Conservation (phyloP, 2,113 vertebrate genomes). For the Otocyon megalotis region DNA sequence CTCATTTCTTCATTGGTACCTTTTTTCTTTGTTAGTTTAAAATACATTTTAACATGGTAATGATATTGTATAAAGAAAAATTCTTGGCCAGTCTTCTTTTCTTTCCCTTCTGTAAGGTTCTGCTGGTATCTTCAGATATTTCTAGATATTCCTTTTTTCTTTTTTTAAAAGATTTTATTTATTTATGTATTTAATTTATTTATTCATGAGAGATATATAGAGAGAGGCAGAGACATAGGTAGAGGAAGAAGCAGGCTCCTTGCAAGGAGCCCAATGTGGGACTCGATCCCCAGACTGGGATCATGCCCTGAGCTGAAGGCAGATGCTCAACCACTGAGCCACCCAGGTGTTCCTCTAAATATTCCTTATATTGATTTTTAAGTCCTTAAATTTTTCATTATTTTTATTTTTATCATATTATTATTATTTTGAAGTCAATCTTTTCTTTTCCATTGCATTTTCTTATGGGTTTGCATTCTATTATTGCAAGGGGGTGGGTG, state of each 20-base stretch:
- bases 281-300: too few relatives aligned
- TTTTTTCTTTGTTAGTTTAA: background rate
- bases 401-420: background rate
- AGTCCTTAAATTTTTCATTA: background rate
- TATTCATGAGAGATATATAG: too few relatives aligned
- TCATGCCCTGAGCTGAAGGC: too few relatives aligned
- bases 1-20: background rate
- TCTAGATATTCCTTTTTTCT: background rate
- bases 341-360: too few relatives aligned
- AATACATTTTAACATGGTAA: background rate
- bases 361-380: background rate
- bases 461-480: background rate
- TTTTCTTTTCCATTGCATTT: background rate
- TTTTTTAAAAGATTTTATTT: too few relatives aligned
- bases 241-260: too few relatives aligned
- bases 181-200: too few relatives aligned
- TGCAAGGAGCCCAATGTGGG: too few relatives aligned
- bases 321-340: too few relatives aligned
- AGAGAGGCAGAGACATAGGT: too few relatives aligned
- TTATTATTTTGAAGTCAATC: background rate
- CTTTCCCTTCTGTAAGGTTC: background rate
- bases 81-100: background rate
- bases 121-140: background rate
- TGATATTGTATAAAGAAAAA: background rate
- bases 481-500: accelerated